Evolutionary conservation across 2,888 invertebrate genomes (phyloP).

Genomic region (Lasius platythorax): DNA sequence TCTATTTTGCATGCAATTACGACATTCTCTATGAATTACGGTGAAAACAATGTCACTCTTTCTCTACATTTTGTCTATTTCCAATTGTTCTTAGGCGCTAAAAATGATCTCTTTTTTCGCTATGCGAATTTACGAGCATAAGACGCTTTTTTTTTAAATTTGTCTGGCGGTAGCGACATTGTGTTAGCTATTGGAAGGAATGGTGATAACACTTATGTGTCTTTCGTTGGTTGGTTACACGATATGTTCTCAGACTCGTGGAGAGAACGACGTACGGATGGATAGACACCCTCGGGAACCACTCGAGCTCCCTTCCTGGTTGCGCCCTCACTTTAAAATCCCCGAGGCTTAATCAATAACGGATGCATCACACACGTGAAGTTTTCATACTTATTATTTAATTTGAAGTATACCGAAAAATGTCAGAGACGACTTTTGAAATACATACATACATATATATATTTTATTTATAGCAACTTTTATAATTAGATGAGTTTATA

Average conservation of each 20-base stretch:
- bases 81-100: neutral
- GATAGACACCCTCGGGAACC: constrained; percentile 81
- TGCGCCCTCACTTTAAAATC: constrained; percentile 74
- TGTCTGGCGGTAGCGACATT: constrained; percentile 68
- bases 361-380: constrained; percentile 74
- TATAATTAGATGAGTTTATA: neutral
- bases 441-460: too few relatives aligned
- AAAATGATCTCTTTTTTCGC: neutral
- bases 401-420: constrained; percentile 58
- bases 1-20: neutral
- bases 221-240: constrained; percentile 76
- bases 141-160: constrained; percentile 37
- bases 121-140: neutral
- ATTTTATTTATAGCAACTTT: neutral
- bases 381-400: constrained; percentile 76
- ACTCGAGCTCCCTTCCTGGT: constrained; percentile 74
- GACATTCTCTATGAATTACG: neutral
- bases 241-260: constrained; percentile 78
- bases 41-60: neutral
- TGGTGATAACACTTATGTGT: constrained; percentile 74
- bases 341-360: constrained; percentile 80
- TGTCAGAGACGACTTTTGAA: neutral
- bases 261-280: constrained; percentile 79
- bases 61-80: neutral
- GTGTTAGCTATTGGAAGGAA: constrained; percentile 67